Percentiles rank a stretch among this genome's conserved stretches.
Conservation (phyloP, 2,113 vertebrate species). For the Proteles cristata region DNA sequence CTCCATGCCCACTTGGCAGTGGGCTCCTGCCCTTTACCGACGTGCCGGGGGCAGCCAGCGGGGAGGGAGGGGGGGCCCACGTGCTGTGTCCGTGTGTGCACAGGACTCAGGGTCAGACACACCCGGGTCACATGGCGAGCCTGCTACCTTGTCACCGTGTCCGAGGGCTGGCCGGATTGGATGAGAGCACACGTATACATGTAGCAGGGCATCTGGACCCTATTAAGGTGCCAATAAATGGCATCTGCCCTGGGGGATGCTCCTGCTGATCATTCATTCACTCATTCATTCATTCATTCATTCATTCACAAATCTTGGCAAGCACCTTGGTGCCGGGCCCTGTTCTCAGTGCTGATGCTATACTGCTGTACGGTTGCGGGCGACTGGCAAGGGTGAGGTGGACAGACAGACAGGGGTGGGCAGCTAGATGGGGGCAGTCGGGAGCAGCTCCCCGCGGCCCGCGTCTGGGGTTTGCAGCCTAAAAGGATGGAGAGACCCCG, state of each 20-base stretch:
- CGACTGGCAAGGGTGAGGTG: fast-evolving
- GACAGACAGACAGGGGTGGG: neutral
- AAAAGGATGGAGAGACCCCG: neutral
- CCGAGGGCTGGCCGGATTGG: fast-evolving
- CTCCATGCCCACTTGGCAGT: fast-evolving
- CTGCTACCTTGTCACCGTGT: neutral
- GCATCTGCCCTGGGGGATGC: neutral
- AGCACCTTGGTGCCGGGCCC: fast-evolving
- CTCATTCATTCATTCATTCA: neutral
- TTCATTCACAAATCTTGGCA: neutral
- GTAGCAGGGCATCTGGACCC: neutral
- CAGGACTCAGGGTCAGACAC: neutral
- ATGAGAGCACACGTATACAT: fast-evolving
- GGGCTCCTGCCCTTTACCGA: fast-evolving
- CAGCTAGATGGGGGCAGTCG: neutral
- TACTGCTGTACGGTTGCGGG: fast-evolving
- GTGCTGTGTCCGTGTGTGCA: fast-evolving
- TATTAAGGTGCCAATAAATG: fast-evolving
- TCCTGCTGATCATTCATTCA: neutral
- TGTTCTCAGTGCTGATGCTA: fast-evolving
- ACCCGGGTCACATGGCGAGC: fast-evolving
- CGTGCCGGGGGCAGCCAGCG: fast-evolving
- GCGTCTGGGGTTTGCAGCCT: no score
- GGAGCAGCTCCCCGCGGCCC: neutral
- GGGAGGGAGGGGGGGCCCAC: fast-evolving